These are phyloP conservation scores for Dorcus parallelipipedus DNA, from an alignment of 2,888 invertebrate species.

Conservation along the genomic window DNA sequence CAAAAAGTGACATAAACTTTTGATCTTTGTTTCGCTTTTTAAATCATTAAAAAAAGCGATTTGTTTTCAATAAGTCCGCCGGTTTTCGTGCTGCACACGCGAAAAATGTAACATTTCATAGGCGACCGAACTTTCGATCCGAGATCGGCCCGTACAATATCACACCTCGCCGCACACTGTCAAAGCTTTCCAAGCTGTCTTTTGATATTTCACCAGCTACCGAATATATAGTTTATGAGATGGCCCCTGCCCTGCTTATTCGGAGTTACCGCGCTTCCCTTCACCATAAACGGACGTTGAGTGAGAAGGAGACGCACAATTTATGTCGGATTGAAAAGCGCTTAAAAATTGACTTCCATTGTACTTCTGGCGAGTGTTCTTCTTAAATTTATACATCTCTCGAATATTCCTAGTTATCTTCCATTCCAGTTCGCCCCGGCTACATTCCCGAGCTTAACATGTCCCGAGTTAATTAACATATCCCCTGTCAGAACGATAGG, in stretches of 20 bases:
- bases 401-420: too few species aligned
- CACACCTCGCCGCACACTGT: constrained; percentile 42
- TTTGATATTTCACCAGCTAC: constrained; percentile 42
- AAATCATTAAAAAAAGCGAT: not conserved
- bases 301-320: not conserved
- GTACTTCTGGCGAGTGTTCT: not conserved
- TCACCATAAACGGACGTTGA: not conserved
- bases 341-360: not conserved
- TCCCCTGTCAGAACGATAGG: too few species aligned
- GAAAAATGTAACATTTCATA: constrained; percentile 41
- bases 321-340: not conserved
- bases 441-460: too few species aligned
- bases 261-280: not conserved
- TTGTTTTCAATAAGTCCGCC: constrained; percentile 4
- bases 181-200: constrained; percentile 43
- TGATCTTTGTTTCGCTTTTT: not conserved
- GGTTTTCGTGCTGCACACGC: constrained; percentile 27
- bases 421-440: too few species aligned
- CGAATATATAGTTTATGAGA: constrained; percentile 37
- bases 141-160: constrained; percentile 40
- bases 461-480: too few species aligned
- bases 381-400: too few species aligned
- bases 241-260: constrained; percentile 15
- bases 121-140: constrained; percentile 40
- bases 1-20: not conserved